Percentiles rank a stretch among this genome's conserved stretches.
Conservation (phyloP, 2,113 vertebrate species). For the Aviceda subcristata region DNA sequence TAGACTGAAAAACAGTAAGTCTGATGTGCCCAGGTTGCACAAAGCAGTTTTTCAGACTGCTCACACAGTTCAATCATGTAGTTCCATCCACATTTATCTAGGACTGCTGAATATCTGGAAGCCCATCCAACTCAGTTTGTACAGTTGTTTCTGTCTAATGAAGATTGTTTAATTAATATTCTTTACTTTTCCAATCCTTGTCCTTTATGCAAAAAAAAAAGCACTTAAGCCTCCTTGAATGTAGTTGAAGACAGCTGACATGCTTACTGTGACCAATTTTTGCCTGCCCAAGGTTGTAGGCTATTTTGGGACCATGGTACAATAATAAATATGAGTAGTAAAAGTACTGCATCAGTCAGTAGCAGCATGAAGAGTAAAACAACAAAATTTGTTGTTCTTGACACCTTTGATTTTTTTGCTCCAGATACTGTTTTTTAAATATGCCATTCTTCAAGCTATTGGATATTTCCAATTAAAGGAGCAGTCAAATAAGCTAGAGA, state of each 20-base stretch:
- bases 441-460: background rate
- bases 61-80: background rate
- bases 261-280: background rate
- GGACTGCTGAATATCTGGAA: background rate
- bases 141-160: background rate
- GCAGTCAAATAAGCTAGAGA: background rate
- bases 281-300: background rate
- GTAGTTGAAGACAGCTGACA: background rate
- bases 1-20: background rate
- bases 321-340: background rate
- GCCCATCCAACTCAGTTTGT: background rate
- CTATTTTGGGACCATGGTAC: background rate
- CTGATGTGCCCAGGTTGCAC: background rate
- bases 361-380: background rate
- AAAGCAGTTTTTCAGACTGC: background rate
- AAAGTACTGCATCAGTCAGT: background rate
- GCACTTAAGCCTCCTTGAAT: background rate
- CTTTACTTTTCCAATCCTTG: background rate
- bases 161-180: background rate
- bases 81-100: background rate
- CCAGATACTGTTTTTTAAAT: background rate
- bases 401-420: background rate
- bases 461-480: constrained; percentile 1
- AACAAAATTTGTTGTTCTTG: background rate
- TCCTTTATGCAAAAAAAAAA: background rate